phyloP scores from a whole-genome alignment of 1,140 invertebrate genomes.

The Doryteuthis pealeii region DNA sequence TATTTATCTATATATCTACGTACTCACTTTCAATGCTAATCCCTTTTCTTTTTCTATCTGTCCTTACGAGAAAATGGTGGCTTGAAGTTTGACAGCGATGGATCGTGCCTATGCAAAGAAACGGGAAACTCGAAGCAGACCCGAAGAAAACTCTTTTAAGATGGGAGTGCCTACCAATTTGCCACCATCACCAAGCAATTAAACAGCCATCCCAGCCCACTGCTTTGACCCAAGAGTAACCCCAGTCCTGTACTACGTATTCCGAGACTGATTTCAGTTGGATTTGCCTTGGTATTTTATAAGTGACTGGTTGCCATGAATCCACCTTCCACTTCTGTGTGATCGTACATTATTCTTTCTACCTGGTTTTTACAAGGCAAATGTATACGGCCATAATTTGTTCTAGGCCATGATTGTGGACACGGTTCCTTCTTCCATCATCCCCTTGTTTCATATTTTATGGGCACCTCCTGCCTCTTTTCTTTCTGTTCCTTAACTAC shows the following conservation, averaged over 20 bases:
- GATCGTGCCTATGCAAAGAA: background rate
- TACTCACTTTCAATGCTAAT: no score
- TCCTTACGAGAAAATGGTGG: background rate
- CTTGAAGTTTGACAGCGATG: slow-evolving; percentile 13
- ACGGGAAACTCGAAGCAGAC: background rate
- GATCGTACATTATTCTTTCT: slow-evolving; percentile 29
- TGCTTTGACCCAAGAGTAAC: slow-evolving; percentile 51
- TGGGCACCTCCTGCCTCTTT: slow-evolving; percentile 44
- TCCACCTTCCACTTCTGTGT: slow-evolving; percentile 18
- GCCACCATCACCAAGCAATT: slow-evolving; percentile 49
- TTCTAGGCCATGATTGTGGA: slow-evolving; percentile 61
- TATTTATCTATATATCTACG: no score
- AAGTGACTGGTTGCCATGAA: slow-evolving; percentile 23
- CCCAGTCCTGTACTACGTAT: slow-evolving; percentile 52
- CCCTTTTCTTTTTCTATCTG: background rate
- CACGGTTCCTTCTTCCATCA: slow-evolving; percentile 59
- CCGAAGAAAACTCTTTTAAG: slow-evolving; percentile 21
- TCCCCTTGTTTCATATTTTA: slow-evolving; percentile 42
- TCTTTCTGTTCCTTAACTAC: slow-evolving; percentile 47
- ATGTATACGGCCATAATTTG: slow-evolving; percentile 57
- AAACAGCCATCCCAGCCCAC: slow-evolving; percentile 48
- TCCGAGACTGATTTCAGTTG: slow-evolving; percentile 51
- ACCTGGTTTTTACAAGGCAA: slow-evolving; percentile 55
- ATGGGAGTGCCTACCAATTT: slow-evolving; percentile 30
- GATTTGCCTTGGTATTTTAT: slow-evolving; percentile 33